Evolutionary conservation across 64 coral and sea anemone species (phyloP).

Genomic region (Montipora sp.): DNA sequence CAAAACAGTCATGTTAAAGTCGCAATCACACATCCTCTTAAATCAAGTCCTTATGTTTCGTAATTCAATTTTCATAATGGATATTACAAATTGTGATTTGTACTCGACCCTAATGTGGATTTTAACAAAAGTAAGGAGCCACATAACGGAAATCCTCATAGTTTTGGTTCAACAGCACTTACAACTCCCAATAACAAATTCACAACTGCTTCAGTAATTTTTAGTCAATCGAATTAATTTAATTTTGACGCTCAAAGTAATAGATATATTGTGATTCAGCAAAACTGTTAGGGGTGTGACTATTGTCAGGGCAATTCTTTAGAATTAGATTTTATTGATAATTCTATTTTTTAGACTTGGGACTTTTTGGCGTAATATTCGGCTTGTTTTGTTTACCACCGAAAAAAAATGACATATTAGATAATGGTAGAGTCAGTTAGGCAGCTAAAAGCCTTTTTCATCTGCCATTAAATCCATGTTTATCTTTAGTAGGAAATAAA

Average conservation of each 20-base stretch:
- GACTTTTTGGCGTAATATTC: not conserved
- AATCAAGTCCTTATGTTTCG: constrained; percentile 24
- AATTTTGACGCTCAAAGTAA: constrained; percentile 39
- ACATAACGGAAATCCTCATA: constrained; percentile 27
- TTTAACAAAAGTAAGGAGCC: constrained; percentile 1
- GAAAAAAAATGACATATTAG: constrained; percentile 42
- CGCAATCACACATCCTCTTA: not conserved
- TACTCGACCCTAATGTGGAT: not conserved
- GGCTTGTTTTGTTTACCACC: constrained; percentile 26
- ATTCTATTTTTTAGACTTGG: not conserved
- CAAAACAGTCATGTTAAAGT: constrained; percentile 40
- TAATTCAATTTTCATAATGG: not conserved
- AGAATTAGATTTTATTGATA: constrained; percentile 33
- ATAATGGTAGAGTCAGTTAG: constrained; percentile 31
- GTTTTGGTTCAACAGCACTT: not conserved
- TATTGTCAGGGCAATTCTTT: constrained; percentile 32
- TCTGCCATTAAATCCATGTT: constrained; percentile 51
- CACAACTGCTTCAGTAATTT: not conserved
- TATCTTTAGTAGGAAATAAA: constrained; percentile 27
- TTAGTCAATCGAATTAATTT: constrained; percentile 9
- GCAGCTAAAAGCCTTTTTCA: constrained; percentile 46
- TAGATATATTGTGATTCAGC: constrained; percentile 14
- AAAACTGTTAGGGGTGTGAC: constrained; percentile 27
- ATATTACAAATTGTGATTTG: constrained; percentile 6
- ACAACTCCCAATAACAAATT: constrained; percentile 1